Evolutionary conservation across 2,888 invertebrate species (phyloP).

Genomic region (Acleris cristana): DNA sequence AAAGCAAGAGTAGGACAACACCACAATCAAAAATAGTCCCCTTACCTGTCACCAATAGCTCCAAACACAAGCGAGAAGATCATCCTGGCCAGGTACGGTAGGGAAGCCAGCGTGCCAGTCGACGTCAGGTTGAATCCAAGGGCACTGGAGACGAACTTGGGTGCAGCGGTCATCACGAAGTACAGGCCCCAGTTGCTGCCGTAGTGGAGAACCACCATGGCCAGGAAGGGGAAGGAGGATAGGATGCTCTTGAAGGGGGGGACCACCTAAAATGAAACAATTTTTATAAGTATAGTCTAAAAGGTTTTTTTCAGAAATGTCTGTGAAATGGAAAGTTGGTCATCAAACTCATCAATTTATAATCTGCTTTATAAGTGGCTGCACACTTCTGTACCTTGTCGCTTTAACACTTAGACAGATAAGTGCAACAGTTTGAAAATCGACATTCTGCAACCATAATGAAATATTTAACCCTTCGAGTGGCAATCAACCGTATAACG

Average conservation of each 20-base stretch:
- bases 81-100: slow-evolving; percentile 89
- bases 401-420: too few species aligned
- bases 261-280: slow-evolving; percentile 72
- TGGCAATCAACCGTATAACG: too few species aligned
- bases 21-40: neutral
- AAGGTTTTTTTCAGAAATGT: too few species aligned
- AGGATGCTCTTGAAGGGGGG: slow-evolving; percentile 86
- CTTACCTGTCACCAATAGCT: slow-evolving; percentile 85
- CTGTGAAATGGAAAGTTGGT: too few species aligned
- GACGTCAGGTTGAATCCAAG: slow-evolving; percentile 88
- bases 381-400: too few species aligned
- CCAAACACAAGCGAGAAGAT: slow-evolving; percentile 89
- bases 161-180: slow-evolving; percentile 90
- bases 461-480: too few species aligned
- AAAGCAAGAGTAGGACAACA: too few species aligned
- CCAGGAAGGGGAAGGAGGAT: slow-evolving; percentile 88
- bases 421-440: too few species aligned
- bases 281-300: slow-evolving; percentile 1
- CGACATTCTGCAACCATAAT: too few species aligned
- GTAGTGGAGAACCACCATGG: slow-evolving; percentile 87
- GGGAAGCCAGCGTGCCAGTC: slow-evolving; percentile 87
- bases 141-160: slow-evolving; percentile 89
- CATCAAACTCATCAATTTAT: too few species aligned
- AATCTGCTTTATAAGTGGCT: too few species aligned
- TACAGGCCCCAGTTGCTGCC: slow-evolving; percentile 91